Evolutionary conservation across 2,797 vertebrate genomes (phyloP).

Genomic region (Uromys caudimaculatus): DNA sequence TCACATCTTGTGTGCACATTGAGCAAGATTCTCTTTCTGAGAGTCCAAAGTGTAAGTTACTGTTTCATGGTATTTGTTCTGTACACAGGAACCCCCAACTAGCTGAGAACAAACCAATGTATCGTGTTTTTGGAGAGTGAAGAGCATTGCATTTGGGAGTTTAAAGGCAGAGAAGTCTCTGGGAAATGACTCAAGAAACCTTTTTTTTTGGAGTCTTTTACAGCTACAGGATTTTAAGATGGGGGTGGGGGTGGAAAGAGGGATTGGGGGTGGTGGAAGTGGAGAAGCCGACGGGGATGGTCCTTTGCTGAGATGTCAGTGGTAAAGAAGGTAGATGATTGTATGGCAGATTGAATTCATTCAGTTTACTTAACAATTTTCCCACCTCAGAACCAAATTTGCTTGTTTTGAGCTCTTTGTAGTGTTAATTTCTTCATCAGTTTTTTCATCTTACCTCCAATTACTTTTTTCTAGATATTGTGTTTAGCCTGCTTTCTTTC

Average conservation of each 20-base stretch:
- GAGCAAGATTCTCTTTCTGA: constrained; percentile 40
- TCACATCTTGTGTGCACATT: background rate
- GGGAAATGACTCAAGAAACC: background rate
- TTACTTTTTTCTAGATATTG: constrained; percentile 5
- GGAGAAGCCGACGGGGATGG: background rate
- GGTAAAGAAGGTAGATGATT: background rate
- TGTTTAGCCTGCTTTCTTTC: constrained; percentile 34
- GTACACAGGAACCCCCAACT: background rate
- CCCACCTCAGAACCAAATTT: background rate
- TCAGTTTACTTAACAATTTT: constrained; percentile 10
- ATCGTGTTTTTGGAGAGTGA: background rate
- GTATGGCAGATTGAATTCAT: background rate
- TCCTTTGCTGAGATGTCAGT: background rate
- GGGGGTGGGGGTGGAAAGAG: background rate
- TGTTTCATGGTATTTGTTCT: constrained; percentile 31
- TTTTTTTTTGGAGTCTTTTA: constrained; percentile 27
- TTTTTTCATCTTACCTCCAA: background rate
- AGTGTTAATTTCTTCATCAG: constrained; percentile 25
- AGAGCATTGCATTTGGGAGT: background rate
- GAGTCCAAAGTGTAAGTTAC: background rate
- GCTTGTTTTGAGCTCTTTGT: background rate
- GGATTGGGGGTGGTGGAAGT: background rate
- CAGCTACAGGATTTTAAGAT: background rate
- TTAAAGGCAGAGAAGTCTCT: background rate
- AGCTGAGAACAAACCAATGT: background rate